Evolutionary conservation across 1,140 invertebrate species (phyloP).

Genomic region (Chrysoperla carnea): DNA sequence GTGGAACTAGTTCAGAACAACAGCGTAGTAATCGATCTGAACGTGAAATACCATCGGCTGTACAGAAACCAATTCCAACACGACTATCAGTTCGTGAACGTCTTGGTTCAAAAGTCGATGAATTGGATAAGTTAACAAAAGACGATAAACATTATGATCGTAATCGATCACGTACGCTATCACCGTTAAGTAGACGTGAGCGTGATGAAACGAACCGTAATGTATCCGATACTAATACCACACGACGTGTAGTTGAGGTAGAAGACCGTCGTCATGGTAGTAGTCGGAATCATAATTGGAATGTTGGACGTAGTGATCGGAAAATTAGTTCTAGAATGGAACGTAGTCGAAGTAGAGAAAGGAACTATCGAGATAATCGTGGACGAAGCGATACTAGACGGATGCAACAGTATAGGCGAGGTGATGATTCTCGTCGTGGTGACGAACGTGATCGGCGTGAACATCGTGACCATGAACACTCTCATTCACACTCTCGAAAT

Average conservation of each 20-base stretch:
- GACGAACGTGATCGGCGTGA: neutral
- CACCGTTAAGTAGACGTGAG: constrained; percentile 22
- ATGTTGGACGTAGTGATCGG: neutral
- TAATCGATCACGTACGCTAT: constrained; percentile 18
- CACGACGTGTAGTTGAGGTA: constrained; percentile 2
- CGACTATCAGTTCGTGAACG: constrained; percentile 52
- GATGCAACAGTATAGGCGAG: constrained; percentile 10
- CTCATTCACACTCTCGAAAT: constrained; percentile 3
- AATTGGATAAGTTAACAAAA: constrained; percentile 25
- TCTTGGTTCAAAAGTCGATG: constrained; percentile 48
- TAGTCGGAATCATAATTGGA: neutral
- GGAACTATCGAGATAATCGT: constrained; percentile 8
- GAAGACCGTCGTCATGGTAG: neutral
- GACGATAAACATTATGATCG: constrained; percentile 18
- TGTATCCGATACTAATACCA: constrained; percentile 6
- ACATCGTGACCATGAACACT: neutral
- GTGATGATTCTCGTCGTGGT: neutral
- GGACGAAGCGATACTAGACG: constrained; percentile 10
- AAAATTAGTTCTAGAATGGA: neutral
- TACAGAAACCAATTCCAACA: constrained; percentile 25
- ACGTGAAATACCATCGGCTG: constrained; percentile 21
- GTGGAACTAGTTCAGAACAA: neutral
- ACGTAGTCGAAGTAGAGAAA: constrained; percentile 2
- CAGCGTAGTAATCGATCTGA: neutral
- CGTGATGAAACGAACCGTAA: constrained; percentile 20